Base-by-base conservation (phyloP, 2,888 invertebrate species). In the Taphrorychus bicolor region DNA sequence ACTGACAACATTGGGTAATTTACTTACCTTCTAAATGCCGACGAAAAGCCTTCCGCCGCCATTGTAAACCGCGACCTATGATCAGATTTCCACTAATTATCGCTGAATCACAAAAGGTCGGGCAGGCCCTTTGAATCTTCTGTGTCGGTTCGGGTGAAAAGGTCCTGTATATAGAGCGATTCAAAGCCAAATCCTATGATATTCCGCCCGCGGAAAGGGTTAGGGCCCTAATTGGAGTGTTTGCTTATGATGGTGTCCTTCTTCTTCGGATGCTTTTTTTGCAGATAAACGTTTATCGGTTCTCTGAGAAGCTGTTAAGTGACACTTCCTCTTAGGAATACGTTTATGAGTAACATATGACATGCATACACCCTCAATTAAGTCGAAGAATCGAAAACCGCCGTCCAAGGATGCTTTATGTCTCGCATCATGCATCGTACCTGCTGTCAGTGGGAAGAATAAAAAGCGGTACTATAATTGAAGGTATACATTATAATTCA, bases 11-110 rank as follows among this genome's bases (percentile, higher is more conserved):
- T 16, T 24, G 57, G 19, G 19, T 24, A 17, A 11, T 17, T 16
- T 17, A 45, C 45, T 32, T 32, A 23, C 22, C 16, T n/a, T 23
- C 17, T 17, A 45, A 52, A 54, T 49, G 51, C 24, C 66, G 45
- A n/a, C n/a, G n/a, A 61, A 61, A 62, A 58, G 62, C 58, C 41
- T 32, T 24, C 21, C 48, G 48, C 54, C 66, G 58, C 61, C 61
- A 61, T 61, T 67, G 52, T 65, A 23, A 59, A 24, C 32, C 48
- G 60, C 32, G 62, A 32, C 53, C 53, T 72, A 71, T 70, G 69
- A 71, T 60, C 69, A 72, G 72, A 75, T 74, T 74, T 74, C 73
- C 72, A 73, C 74, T 75, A 75, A 75, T 75, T 75, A 74, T 72
- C 72, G 72, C 72, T 67, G 52, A 62, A 67, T 73, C 72, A 74